phyloP scores from a whole-genome alignment of 2,797 vertebrate genomes.

The Notolabrus celidotus region DNA sequence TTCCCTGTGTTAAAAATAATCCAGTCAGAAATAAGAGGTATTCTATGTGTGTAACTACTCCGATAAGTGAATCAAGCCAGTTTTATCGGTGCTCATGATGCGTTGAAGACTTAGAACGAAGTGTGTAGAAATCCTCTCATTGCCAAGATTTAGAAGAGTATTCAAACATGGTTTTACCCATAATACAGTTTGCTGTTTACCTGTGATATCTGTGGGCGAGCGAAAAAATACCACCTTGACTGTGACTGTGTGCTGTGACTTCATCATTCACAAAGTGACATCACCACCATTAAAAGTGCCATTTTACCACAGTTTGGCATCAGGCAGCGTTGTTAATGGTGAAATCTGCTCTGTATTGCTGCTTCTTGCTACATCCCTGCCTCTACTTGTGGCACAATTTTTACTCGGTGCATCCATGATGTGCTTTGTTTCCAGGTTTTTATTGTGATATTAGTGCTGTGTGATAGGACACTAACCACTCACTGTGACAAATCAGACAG shows the following conservation, averaged over 20 bases:
- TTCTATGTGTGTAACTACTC: too few relatives aligned
- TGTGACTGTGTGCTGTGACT: slow-evolving; percentile 52
- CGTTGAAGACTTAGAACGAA: slow-evolving; percentile 28
- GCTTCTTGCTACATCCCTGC: slow-evolving; percentile 32
- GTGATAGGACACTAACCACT: slow-evolving; percentile 19
- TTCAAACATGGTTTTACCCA: slow-evolving; percentile 41
- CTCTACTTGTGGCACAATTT: slow-evolving; percentile 10
- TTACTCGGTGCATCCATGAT: not conserved
- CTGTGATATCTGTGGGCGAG: slow-evolving; percentile 27
- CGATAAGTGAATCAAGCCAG: too few relatives aligned
- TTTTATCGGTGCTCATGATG: slow-evolving; percentile 41
- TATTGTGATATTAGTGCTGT: slow-evolving; percentile 24
- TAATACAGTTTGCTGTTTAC: slow-evolving; percentile 25
- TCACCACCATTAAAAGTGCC: slow-evolving; percentile 20
- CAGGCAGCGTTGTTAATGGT: slow-evolving; percentile 31
- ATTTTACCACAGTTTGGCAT: not conserved
- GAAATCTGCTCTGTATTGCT: slow-evolving; percentile 6
- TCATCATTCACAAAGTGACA: slow-evolving; percentile 29
- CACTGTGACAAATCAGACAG: slow-evolving; percentile 62
- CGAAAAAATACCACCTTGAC: slow-evolving; percentile 41
- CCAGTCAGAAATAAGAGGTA: slow-evolving; percentile 32
- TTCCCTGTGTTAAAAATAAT: slow-evolving; percentile 26
- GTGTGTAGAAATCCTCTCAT: slow-evolving; percentile 18
- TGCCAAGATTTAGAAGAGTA: slow-evolving; percentile 23
- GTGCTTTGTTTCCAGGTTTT: slow-evolving; percentile 31